Evolutionary conservation across 2,888 invertebrate genomes (phyloP).

Genomic region (Chloroclystis v-ata): DNA sequence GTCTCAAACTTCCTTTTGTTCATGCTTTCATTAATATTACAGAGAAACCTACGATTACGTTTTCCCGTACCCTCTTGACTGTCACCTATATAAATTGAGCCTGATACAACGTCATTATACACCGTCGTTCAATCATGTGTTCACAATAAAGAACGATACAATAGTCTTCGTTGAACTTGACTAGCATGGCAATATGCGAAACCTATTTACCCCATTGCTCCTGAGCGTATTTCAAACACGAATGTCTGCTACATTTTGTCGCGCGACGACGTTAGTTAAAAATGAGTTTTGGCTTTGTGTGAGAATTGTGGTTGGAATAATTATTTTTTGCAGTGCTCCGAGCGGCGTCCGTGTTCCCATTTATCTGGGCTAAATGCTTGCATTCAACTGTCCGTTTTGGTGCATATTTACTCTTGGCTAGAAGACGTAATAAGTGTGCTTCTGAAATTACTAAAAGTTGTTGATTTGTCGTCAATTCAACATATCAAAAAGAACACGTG

Average conservation of each 20-base stretch:
- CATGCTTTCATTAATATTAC: conserved; percentile 2
- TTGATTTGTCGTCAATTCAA: not conserved
- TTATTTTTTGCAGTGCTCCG: conserved; percentile 51
- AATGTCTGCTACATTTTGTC: conserved; percentile 40
- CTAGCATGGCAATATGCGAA: conserved; percentile 19
- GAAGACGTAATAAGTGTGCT: conserved; percentile 1
- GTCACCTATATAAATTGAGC: too few species aligned
- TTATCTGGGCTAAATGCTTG: conserved; percentile 55
- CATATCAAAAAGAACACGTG: too few species aligned
- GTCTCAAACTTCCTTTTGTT: conserved; percentile 8
- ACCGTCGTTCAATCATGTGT: conserved; percentile 10
- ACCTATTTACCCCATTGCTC: conserved; percentile 21
- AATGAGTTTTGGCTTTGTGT: conserved; percentile 50
- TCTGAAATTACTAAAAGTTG: conserved; percentile 1
- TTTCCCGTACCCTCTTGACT: conserved; percentile 10
- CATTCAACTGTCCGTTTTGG: conserved; percentile 46
- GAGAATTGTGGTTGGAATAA: conserved; percentile 49
- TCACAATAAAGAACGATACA: conserved; percentile 5
- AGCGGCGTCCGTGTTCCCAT: conserved; percentile 46
- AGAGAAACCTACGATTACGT: conserved; percentile 5
- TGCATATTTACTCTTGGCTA: conserved; percentile 40
- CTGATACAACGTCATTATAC: conserved; percentile 16
- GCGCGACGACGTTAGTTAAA: conserved; percentile 43
- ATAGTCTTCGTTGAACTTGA: conserved; percentile 16
- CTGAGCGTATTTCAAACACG: conserved; percentile 26